A percentile compares a stretch with the other conserved stretches of the same genome.
These are phyloP conservation scores for Nysson spinosus DNA, from an alignment of 2,888 invertebrate genomes.

Conservation along the genomic window DNA sequence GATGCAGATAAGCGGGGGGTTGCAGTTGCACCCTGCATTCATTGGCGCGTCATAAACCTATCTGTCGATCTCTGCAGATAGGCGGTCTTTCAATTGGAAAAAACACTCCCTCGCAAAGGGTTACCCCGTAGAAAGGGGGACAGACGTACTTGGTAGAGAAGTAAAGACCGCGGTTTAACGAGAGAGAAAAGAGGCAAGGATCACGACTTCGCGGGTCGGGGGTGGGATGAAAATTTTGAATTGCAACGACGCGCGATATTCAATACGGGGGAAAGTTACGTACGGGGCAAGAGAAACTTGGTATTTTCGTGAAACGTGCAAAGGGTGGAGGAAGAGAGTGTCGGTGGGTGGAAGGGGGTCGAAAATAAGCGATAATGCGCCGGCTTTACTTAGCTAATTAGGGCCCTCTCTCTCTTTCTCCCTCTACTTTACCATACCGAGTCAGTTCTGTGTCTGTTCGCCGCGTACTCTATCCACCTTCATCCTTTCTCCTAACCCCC, in stretches of 20 bases:
- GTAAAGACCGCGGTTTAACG: no score
- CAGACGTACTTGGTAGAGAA: slow-evolving; percentile 18
- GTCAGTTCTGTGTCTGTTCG: slow-evolving; percentile 60
- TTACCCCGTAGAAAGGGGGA: slow-evolving; percentile 53
- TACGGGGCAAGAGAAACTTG: slow-evolving; percentile 57
- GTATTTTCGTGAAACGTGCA: slow-evolving; percentile 48
- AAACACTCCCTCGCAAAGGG: slow-evolving; percentile 31
- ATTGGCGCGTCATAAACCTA: slow-evolving; percentile 50
- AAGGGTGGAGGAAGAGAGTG: slow-evolving; percentile 24
- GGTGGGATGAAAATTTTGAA: slow-evolving; percentile 37
- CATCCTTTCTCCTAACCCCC: slow-evolving; percentile 19
- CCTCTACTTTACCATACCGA: slow-evolving; percentile 27
- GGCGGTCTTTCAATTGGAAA: slow-evolving; percentile 43
- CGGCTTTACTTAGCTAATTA: slow-evolving; percentile 78
- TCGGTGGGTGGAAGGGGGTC: slow-evolving; percentile 63
- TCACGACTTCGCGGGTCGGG: background rate
- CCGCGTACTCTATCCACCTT: slow-evolving; percentile 49
- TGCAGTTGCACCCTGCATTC: slow-evolving; percentile 19
- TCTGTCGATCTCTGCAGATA: slow-evolving; percentile 63
- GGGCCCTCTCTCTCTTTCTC: slow-evolving; percentile 55
- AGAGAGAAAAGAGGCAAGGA: slow-evolving; percentile 39
- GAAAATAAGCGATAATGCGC: slow-evolving; percentile 76
- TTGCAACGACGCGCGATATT: slow-evolving; percentile 46
- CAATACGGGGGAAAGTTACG: slow-evolving; percentile 50
- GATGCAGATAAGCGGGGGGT: background rate